Percentiles rank a stretch among this genome's conserved stretches.
Conservation (phyloP, 2,888 invertebrate species). For the Acanthopleura granulata region DNA sequence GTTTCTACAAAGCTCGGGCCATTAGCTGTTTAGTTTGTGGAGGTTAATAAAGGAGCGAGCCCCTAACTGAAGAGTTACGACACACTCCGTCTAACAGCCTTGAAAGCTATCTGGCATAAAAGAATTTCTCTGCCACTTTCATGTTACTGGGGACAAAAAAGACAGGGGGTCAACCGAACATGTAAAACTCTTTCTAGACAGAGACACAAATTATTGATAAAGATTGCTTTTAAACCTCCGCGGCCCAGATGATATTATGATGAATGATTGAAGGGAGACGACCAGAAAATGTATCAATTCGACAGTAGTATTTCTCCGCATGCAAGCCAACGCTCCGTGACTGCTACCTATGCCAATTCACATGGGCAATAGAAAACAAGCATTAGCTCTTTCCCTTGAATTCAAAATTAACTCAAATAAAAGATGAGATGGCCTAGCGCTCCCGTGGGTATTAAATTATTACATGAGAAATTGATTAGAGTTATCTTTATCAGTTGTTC, state of each 20-base stretch:
- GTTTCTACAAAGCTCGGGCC: conserved; percentile 6
- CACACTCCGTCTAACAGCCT: neutral
- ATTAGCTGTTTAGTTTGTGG: conserved; percentile 16
- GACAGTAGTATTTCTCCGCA: conserved; percentile 12
- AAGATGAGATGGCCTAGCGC: conserved; percentile 2
- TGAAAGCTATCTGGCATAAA: neutral
- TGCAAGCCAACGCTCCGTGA: conserved; percentile 1
- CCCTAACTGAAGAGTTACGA: neutral
- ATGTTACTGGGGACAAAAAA: neutral
- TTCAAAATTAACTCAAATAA: conserved; percentile 15
- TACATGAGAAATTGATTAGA: conserved; percentile 18
- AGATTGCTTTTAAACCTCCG: neutral
- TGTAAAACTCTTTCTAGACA: conserved; percentile 1
- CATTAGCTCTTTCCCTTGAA: conserved; percentile 6
- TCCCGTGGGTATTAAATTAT: conserved; percentile 14
- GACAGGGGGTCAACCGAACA: neutral
- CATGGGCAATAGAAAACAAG: conserved; percentile 6
- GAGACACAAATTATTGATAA: conserved; percentile 13
- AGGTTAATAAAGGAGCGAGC: conserved; percentile 10
- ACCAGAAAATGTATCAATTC: conserved; percentile 14
- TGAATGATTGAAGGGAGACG: conserved; percentile 9
- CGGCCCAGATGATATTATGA: conserved; percentile 1
- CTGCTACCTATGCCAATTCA: neutral
- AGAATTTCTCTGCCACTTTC: conserved; percentile 8
- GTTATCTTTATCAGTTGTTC: neutral